phyloP scores from a whole-genome alignment of 2,113 vertebrate species.

The Eubucco bourcierii region DNA sequence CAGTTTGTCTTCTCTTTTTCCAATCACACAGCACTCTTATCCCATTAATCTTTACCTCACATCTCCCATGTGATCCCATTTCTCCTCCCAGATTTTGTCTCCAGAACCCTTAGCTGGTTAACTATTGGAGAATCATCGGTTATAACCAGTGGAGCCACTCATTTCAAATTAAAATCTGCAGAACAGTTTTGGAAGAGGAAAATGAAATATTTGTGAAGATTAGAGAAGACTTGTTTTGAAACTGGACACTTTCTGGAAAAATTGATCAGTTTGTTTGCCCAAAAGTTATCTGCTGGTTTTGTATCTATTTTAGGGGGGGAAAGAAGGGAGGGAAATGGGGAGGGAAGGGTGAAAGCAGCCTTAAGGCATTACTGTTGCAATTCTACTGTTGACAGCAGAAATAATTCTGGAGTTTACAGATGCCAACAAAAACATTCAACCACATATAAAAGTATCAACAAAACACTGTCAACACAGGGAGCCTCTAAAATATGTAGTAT shows the following conservation, averaged over 20 bases:
- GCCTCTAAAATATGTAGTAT: constrained; percentile 22
- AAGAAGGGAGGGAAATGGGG: neutral
- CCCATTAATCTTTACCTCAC: neutral
- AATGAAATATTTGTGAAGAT: neutral
- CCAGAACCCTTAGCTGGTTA: neutral
- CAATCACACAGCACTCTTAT: neutral
- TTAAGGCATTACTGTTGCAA: neutral
- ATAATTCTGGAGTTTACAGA: constrained; percentile 18
- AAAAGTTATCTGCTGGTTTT: neutral
- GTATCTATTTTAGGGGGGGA: rapidly evolving
- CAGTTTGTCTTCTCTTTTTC: neutral
- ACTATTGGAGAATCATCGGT: neutral
- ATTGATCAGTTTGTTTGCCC: neutral
- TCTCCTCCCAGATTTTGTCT: neutral
- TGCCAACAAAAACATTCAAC: neutral
- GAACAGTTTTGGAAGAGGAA: neutral
- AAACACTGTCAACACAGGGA: neutral
- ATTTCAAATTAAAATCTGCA: neutral
- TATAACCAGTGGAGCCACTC: neutral
- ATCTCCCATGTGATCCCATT: neutral
- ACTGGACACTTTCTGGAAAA: neutral
- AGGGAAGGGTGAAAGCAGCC: neutral
- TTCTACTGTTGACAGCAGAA: neutral
- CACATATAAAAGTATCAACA: neutral
- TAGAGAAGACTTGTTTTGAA: neutral